Base-by-base conservation (phyloP, 1,140 invertebrate genomes). In the Papilio aristodemus region DNA sequence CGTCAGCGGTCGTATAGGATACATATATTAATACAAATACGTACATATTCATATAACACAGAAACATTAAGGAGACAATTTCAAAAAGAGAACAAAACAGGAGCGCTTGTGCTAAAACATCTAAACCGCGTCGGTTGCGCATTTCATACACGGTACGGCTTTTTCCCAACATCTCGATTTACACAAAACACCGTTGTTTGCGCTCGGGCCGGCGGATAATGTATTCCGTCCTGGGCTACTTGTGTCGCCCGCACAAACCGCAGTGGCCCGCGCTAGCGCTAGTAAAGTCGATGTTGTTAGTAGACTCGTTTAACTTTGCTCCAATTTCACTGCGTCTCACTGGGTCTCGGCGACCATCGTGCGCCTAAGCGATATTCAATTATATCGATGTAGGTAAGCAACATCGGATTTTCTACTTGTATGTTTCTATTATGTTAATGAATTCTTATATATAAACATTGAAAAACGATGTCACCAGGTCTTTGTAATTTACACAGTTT, bases 111-210 rank as follows among this genome's bases (percentile, higher is more conserved):
- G 10, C 46, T 22, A 54, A 50, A 54, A 54, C 14, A 43, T 41
- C 38, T 41, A n/a, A n/a, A 11, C 3, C 58, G 8, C 14, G n/a
- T 39, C 36, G 14, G 17, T 19, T 62, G 50, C 62, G 57, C 74
- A 76, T 81, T 79, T 78, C 71, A 76, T 73, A 72, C 73, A 80
- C 83, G 76, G 77, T 81, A 85, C 83, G 83, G 81, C 81, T 86
- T 87, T 86, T 87, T 86, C 81, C 80, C 83, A 81, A 77, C 79
- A 79, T 85, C 84, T 85, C 81, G 83, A 83, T 84, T 81, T 87
- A 88, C 86, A 84, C 80, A 77, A 88, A 84, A 85, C 84, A 87
- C 86, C 86, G 85, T 88, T 88, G 78, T 76, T 79, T 81, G 78
- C 76, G 84, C 75, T 81, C 72, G 71, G 69, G 75, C 74, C 70